Evolutionary conservation across 2,888 invertebrate species (phyloP).

Genomic region (Sipha maydis): DNA sequence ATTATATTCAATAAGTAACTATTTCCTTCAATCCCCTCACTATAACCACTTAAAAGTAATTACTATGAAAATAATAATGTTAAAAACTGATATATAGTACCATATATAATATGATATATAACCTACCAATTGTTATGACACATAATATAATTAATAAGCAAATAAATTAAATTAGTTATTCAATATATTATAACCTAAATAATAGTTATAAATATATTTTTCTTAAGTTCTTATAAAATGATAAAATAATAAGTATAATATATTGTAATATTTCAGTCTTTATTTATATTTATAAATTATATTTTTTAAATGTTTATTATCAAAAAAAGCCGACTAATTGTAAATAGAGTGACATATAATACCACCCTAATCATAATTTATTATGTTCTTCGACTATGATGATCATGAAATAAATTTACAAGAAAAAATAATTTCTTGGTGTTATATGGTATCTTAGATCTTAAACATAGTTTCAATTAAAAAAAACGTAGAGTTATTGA

Average conservation of each 20-base stretch:
- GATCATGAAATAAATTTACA: not conserved
- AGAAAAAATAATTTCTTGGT: not conserved
- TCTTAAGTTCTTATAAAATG: not conserved
- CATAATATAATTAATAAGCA: not conserved
- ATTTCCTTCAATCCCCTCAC: constrained; percentile 15
- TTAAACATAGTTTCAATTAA: no score
- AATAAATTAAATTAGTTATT: not conserved
- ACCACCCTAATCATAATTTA: not conserved
- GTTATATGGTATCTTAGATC: not conserved
- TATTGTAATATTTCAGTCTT: not conserved
- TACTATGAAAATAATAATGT: not conserved
- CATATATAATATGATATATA: no score
- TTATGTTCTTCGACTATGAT: not conserved
- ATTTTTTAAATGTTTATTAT: no score
- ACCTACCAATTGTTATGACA: constrained; percentile 2
- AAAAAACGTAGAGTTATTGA: no score
- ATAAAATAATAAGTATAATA: not conserved
- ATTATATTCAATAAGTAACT: constrained; percentile 10
- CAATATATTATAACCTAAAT: not conserved
- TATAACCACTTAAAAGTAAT: constrained; percentile 25
- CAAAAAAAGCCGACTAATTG: not conserved
- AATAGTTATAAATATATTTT: not conserved
- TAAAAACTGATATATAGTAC: not conserved
- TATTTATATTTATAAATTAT: not conserved
- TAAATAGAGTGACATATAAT: not conserved